Evolutionary conservation across 2,797 vertebrate species (phyloP).

Genomic region (Fistularia tabacaria): DNA sequence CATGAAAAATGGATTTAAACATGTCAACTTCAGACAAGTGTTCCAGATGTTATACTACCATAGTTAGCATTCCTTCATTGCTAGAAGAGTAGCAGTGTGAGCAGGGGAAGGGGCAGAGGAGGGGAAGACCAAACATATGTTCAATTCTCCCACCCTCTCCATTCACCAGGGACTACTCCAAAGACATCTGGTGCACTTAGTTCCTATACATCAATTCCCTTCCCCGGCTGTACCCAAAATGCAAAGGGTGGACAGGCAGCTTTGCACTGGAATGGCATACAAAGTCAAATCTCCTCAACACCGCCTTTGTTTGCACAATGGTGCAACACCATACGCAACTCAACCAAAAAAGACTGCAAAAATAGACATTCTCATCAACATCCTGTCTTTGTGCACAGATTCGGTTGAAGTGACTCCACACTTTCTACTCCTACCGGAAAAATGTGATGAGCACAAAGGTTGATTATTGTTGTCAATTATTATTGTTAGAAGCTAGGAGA

Average conservation of each 20-base stretch:
- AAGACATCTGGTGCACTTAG: slow-evolving; percentile 92
- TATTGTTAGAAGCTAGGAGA: too few species aligned
- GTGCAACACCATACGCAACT: too few species aligned
- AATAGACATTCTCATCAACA: slow-evolving; percentile 4
- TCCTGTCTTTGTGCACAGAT: too few species aligned
- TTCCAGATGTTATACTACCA: slow-evolving; percentile 56
- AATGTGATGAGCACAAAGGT: too few species aligned
- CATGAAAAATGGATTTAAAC: slow-evolving; percentile 43
- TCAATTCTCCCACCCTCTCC: slow-evolving; percentile 83
- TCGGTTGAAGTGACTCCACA: too few species aligned
- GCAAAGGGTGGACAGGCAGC: slow-evolving; percentile 47
- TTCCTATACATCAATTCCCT: slow-evolving; percentile 67
- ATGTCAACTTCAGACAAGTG: slow-evolving; percentile 43
- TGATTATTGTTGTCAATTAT: too few species aligned
- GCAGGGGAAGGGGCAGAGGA: slow-evolving; percentile 51
- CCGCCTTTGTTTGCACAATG: too few species aligned
- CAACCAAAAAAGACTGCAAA: not conserved
- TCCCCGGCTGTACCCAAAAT: slow-evolving; percentile 69
- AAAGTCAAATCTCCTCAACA: slow-evolving; percentile 4
- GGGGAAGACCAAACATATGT: slow-evolving; percentile 90
- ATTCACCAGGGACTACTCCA: slow-evolving; percentile 90
- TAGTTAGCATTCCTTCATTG: slow-evolving; percentile 68
- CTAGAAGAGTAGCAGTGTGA: slow-evolving; percentile 70
- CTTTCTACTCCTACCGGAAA: too few species aligned
- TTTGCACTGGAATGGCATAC: slow-evolving; percentile 31